A percentile compares a stretch with the other conserved stretches of the same genome.
Conservation (phyloP, 2,888 invertebrate species). For the Anticlea derivata region DNA sequence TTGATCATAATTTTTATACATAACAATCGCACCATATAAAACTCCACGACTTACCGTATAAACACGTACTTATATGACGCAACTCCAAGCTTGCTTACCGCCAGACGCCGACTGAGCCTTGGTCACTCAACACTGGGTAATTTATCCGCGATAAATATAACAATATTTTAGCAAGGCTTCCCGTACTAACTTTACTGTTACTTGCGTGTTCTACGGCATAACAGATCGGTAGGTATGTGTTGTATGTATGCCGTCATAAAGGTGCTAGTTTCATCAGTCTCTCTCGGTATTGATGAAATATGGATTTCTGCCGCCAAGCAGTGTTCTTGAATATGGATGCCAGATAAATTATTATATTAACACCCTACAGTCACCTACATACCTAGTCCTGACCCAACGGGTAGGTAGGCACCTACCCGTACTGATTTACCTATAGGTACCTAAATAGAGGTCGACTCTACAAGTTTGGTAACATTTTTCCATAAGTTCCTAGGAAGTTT, state of each 20-base stretch:
- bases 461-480: too few species aligned
- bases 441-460: too few species aligned
- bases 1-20: not conserved
- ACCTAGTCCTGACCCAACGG: too few species aligned
- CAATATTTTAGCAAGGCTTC: not conserved
- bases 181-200: not conserved
- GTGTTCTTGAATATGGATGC: too few species aligned
- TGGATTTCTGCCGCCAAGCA: too few species aligned
- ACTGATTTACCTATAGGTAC: too few species aligned
- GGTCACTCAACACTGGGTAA: not conserved
- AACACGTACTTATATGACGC: constrained; percentile 4
- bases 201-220: too few species aligned
- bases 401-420: too few species aligned
- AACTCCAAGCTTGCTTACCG: not conserved
- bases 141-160: constrained; percentile 10
- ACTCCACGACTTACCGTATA: constrained; percentile 13
- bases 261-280: not conserved
- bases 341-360: too few species aligned
- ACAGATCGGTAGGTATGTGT: not conserved
- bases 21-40: not conserved
- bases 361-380: too few species aligned
- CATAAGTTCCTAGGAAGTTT: too few species aligned
- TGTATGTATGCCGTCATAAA: not conserved
- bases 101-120: constrained; percentile 6
- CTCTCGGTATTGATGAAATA: too few species aligned